Percentiles rank a stretch among this genome's conserved stretches.
phyloP scores from a whole-genome alignment of 2,888 invertebrate species.

The Sphinx pinastri region DNA sequence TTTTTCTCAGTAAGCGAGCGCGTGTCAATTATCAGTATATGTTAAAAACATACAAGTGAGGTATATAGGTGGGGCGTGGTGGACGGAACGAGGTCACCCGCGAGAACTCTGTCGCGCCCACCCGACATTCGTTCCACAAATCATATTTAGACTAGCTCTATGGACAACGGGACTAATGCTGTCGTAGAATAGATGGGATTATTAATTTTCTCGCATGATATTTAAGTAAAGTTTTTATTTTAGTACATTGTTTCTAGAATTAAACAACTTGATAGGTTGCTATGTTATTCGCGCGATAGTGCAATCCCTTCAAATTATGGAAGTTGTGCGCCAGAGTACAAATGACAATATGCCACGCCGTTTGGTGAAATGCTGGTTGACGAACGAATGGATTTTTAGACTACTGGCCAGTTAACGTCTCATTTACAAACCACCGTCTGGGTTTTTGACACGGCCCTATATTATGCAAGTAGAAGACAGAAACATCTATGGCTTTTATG shows the following conservation, averaged over 20 bases:
- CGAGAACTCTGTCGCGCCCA: constrained; percentile 62
- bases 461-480: background rate
- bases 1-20: constrained; percentile 27
- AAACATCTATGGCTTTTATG: background rate
- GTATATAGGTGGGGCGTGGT: constrained; percentile 41
- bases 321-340: background rate
- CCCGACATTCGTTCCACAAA: constrained; percentile 72
- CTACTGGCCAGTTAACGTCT: background rate
- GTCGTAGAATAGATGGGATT: constrained; percentile 58
- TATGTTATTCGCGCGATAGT: background rate
- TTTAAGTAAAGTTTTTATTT: background rate
- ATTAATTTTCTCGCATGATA: constrained; percentile 4
- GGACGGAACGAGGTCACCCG: constrained; percentile 68
- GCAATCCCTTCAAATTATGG: background rate
- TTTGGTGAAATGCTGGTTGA: background rate
- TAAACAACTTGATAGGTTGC: background rate
- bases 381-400: background rate
- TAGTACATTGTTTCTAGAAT: background rate
- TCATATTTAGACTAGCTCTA: constrained; percentile 74
- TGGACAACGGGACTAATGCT: constrained; percentile 67
- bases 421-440: background rate
- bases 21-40: constrained; percentile 30
- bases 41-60: constrained; percentile 28
- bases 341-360: background rate
- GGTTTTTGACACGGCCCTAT: background rate